Percentiles rank a stretch among this genome's conserved stretches.
phyloP scores from a whole-genome alignment of 92 coral and sea anemone genomes.

The Palythoa grandiflora region DNA sequence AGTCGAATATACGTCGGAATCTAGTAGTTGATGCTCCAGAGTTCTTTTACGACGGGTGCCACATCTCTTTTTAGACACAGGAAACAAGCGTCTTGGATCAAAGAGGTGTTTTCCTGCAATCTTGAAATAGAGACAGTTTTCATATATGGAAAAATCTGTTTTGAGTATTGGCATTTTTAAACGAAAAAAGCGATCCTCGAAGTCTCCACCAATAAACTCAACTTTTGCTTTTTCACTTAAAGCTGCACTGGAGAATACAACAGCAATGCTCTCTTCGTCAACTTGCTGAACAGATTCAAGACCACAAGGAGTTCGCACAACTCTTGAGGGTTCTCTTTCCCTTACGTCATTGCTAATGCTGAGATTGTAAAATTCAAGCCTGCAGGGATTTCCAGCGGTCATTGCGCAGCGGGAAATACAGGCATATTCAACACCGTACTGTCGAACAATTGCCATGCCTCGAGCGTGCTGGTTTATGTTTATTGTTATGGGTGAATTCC shows the following conservation, averaged over 20 bases:
- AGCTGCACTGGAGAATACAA: constrained; percentile 84
- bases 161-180: constrained; percentile 79
- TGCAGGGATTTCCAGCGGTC: constrained; percentile 80
- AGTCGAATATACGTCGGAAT: constrained; percentile 78
- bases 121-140: constrained; percentile 75
- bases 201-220: constrained; percentile 73
- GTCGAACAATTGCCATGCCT: constrained; percentile 82
- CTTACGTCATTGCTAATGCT: constrained; percentile 44
- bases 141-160: constrained; percentile 64
- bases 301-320: constrained; percentile 89
- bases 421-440: constrained; percentile 69
- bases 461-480: constrained; percentile 73
- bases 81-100: constrained; percentile 61
- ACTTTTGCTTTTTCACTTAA: constrained; percentile 76
- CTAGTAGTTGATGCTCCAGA: constrained; percentile 63
- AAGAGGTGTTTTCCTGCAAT: constrained; percentile 62
- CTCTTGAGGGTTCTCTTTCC: constrained; percentile 63
- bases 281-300: constrained; percentile 77
- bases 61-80: constrained; percentile 69
- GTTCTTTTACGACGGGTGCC: constrained; percentile 81
- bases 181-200: constrained; percentile 86
- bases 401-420: constrained; percentile 77
- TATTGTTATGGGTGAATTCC: constrained; percentile 43
- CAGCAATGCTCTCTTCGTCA: constrained; percentile 60
- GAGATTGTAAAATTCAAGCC: constrained; percentile 78